A percentile compares a stretch with the other conserved stretches of the same genome.
Evolutionary conservation across 2,113 vertebrate genomes (phyloP).

Genomic region (Bettongia penicillata): DNA sequence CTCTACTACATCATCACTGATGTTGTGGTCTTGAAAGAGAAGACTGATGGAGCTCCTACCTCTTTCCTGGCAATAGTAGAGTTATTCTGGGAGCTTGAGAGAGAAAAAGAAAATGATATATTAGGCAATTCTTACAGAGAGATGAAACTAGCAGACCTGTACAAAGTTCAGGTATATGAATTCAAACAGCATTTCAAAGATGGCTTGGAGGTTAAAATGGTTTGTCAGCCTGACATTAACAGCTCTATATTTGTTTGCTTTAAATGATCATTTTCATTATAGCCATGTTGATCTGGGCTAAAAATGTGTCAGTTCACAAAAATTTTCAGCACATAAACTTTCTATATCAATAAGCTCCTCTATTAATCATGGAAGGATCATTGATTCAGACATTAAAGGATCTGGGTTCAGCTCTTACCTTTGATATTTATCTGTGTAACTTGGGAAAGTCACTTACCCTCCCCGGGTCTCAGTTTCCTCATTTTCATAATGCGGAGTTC

Average conservation of each 20-base stretch:
- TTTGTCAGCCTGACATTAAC: background rate
- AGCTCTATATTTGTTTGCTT: slow-evolving; percentile 19
- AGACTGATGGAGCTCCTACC: background rate
- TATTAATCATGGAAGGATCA: background rate
- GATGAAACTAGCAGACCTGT: background rate
- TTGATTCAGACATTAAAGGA: background rate
- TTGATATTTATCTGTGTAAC: background rate
- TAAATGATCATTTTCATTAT: slow-evolving; percentile 24
- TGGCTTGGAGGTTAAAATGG: slow-evolving; percentile 17
- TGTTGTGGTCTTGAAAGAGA: background rate
- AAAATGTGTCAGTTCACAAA: background rate
- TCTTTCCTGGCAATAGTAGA: slow-evolving; percentile 31
- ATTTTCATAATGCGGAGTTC: background rate
- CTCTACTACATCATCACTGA: background rate
- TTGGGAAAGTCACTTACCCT: background rate
- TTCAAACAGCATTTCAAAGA: slow-evolving; percentile 39
- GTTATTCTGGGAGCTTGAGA: slow-evolving; percentile 1
- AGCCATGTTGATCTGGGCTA: background rate
- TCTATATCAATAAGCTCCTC: background rate
- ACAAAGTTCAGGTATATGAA: slow-evolving; percentile 18
- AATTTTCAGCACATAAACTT: background rate
- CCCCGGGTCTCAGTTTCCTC: background rate
- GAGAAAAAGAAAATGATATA: slow-evolving; percentile 36
- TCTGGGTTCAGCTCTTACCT: background rate
- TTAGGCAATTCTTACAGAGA: slow-evolving; percentile 25